Evolutionary conservation across 2,797 vertebrate genomes (phyloP).

Genomic region (Todus mexicanus): DNA sequence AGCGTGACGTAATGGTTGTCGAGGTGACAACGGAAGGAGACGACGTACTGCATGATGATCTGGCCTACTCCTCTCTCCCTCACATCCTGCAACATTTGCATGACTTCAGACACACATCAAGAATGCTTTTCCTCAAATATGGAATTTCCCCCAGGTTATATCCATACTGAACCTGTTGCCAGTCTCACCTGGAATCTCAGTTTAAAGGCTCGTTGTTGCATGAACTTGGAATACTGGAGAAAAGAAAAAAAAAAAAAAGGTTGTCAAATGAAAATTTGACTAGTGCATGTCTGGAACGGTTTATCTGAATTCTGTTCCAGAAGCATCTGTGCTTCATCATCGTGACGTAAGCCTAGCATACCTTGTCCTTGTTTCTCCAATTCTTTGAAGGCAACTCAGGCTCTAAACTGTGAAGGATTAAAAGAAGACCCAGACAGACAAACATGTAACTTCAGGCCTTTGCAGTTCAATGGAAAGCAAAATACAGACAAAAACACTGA

Average conservation of each 20-base stretch:
- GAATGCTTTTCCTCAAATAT: background rate
- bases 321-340: background rate
- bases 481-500: background rate
- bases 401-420: background rate
- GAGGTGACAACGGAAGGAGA: background rate
- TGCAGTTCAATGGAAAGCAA: background rate
- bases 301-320: background rate
- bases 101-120: background rate
- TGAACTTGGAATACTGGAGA: background rate
- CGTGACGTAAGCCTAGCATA: background rate
- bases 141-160: background rate
- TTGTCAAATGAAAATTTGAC: background rate
- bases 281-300: background rate
- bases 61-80: background rate
- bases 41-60: background rate
- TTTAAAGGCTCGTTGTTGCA: background rate
- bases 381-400: background rate
- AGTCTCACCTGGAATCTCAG: background rate
- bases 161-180: background rate
- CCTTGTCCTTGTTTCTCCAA: background rate
- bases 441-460: background rate
- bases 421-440: background rate
- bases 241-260: background rate
- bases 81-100: background rate
- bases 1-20: fast-evolving